Evolutionary conservation across 2,113 vertebrate genomes (phyloP).

Genomic region (Lasiurus borealis): DNA sequence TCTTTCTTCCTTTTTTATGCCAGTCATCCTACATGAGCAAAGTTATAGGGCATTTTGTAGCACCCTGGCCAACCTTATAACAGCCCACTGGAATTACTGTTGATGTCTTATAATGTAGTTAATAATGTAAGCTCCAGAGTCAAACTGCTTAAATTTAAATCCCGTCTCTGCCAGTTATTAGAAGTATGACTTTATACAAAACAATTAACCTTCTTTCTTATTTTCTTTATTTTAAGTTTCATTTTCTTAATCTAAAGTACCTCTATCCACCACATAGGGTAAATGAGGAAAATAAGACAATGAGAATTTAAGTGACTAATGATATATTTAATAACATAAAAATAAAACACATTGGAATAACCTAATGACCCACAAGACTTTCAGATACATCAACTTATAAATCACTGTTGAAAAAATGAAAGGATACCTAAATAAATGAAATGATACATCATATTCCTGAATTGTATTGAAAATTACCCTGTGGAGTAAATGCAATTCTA

Average conservation of each 20-base stretch:
- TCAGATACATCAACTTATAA: neutral
- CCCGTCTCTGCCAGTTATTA: neutral
- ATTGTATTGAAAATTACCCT: neutral
- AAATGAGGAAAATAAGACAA: neutral
- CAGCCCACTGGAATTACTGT: neutral
- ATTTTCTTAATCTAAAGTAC: slow-evolving; percentile 1
- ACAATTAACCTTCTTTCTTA: neutral
- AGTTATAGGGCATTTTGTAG: neutral
- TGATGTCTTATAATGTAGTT: neutral
- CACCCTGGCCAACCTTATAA: neutral
- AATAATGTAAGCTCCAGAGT: neutral
- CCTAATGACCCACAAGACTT: neutral
- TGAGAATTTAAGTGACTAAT: neutral
- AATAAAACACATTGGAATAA: neutral
- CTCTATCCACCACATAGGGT: neutral
- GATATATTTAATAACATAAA: slow-evolving; percentile 23
- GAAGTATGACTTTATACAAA: neutral
- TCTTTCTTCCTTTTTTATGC: neutral
- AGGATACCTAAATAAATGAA: neutral
- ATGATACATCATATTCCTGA: neutral
- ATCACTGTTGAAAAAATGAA: neutral
- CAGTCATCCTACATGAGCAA: neutral
- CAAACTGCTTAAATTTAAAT: slow-evolving; percentile 22
- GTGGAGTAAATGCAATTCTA: neutral
- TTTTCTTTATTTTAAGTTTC: neutral